These are phyloP conservation scores for Ectemnius lituratus DNA, from an alignment of 2,888 invertebrate genomes.

Conservation along the genomic window DNA sequence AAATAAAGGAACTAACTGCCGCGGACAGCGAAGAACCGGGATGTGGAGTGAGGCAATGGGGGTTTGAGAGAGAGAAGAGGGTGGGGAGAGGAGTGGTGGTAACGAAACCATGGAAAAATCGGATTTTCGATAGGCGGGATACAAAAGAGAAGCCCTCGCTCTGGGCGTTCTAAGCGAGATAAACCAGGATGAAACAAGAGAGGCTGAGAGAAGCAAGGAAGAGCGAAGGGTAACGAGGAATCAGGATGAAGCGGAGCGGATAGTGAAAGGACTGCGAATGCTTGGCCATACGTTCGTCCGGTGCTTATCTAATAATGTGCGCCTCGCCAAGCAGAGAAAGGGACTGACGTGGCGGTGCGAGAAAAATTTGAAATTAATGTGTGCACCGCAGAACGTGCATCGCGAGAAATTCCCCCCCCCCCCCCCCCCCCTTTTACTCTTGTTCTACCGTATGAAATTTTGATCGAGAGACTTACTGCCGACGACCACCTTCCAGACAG, in stretches of 20 bases:
- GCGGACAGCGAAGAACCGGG: background rate
- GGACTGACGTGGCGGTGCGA: conserved; percentile 9
- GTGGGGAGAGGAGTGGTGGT: background rate
- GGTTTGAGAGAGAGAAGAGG: no score
- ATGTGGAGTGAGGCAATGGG: background rate
- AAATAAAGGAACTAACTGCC: background rate
- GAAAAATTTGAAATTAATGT: conserved; percentile 27
- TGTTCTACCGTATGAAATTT: conserved; percentile 44
- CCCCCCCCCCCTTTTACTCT: no score
- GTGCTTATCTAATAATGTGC: conserved; percentile 19
- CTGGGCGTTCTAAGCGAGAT: no score
- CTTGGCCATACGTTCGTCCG: background rate
- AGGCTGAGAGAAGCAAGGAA: background rate
- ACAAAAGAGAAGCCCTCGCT: no score
- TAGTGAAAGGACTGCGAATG: conserved; percentile 15
- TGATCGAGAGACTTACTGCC: conserved; percentile 38
- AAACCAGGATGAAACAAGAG: background rate
- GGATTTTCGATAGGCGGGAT: background rate
- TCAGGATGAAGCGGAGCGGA: conserved; percentile 4
- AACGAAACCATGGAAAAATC: conserved; percentile 4
- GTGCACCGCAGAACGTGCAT: background rate
- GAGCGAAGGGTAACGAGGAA: conserved; percentile 1
- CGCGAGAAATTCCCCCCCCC: conserved; percentile 32
- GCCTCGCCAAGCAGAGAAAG: background rate
- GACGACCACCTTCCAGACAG: conserved; percentile 12